Percentiles rank a stretch among this genome's conserved stretches.
These are phyloP conservation scores for Nautilus pompilius DNA, from an alignment of 1,140 invertebrate species.

Conservation along the genomic window DNA sequence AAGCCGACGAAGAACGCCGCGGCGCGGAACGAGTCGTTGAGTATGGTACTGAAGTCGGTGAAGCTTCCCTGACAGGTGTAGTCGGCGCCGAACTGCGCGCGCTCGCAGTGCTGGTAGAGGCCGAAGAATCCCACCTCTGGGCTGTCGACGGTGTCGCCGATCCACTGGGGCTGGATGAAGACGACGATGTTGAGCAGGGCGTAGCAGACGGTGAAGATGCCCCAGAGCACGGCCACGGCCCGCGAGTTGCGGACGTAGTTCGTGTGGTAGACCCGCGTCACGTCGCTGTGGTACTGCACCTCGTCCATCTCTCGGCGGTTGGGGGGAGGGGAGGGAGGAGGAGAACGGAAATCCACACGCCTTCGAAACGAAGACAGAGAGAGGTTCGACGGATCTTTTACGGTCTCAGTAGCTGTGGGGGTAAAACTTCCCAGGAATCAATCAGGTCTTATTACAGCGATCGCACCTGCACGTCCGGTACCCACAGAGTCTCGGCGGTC, in stretches of 20 bases:
- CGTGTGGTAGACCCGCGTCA: slow-evolving; percentile 44
- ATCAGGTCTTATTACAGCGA: too few species aligned
- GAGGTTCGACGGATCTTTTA: too few species aligned
- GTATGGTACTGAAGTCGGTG: slow-evolving; percentile 78
- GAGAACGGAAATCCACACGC: too few species aligned
- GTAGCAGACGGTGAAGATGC: slow-evolving; percentile 91
- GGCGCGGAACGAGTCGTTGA: slow-evolving; percentile 74
- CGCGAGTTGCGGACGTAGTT: slow-evolving; percentile 94
- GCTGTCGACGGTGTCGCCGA: slow-evolving; percentile 72
- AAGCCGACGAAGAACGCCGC: slow-evolving; percentile 84
- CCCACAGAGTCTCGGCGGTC: too few species aligned
- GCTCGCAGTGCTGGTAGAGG: slow-evolving; percentile 79
- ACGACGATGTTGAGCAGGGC: slow-evolving; percentile 92
- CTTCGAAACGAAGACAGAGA: too few species aligned
- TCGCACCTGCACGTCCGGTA: too few species aligned
- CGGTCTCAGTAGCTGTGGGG: too few species aligned
- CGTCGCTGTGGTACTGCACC: slow-evolving; percentile 32
- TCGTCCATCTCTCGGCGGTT: slow-evolving; percentile 33
- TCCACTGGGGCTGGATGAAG: slow-evolving; percentile 94
- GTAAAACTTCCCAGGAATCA: too few species aligned
- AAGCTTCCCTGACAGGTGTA: slow-evolving; percentile 73
- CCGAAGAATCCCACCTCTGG: slow-evolving; percentile 87
- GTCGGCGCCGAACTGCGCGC: slow-evolving; percentile 53
- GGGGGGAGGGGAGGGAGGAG: too few species aligned
- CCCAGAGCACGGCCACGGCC: slow-evolving; percentile 94